These are phyloP conservation scores for Baccha elongata DNA, from an alignment of 2,888 invertebrate species.

Conservation along the genomic window DNA sequence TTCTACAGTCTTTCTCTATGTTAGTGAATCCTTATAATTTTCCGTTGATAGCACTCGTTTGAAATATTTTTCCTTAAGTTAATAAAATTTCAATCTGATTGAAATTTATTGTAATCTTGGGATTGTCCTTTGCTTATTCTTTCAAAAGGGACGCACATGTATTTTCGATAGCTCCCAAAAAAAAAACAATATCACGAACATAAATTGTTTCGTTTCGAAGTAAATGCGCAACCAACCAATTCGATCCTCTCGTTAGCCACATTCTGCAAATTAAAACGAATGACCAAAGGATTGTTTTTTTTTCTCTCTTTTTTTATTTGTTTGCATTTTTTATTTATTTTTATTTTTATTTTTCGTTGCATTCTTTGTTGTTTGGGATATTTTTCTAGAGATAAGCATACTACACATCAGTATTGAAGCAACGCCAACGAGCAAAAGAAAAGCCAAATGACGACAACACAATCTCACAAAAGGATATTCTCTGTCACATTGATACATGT, in stretches of 20 bases:
- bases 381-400: constrained; percentile 64
- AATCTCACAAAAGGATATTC: constrained; percentile 68
- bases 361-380: constrained; percentile 53
- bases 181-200: constrained; percentile 26
- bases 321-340: constrained; percentile 39
- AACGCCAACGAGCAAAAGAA: constrained; percentile 5
- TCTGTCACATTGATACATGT: constrained; percentile 65
- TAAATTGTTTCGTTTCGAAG: constrained; percentile 41
- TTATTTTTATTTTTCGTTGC: constrained; percentile 31
- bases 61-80: no score
- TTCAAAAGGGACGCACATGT: not conserved
- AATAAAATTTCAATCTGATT: constrained; percentile 1
- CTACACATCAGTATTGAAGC: constrained; percentile 11
- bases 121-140: not conserved
- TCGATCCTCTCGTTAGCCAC: constrained; percentile 48
- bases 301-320: constrained; percentile 13
- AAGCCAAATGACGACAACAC: constrained; percentile 21
- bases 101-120: constrained; percentile 2
- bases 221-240: constrained; percentile 51
- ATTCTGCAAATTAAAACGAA: constrained; percentile 68
- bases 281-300: constrained; percentile 65
- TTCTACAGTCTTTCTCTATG: no score
- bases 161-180: constrained; percentile 29
- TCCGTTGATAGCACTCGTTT: no score
- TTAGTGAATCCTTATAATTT: no score